Base-by-base conservation (phyloP, 2,797 vertebrate species). In the Pempheris klunzingeri region DNA sequence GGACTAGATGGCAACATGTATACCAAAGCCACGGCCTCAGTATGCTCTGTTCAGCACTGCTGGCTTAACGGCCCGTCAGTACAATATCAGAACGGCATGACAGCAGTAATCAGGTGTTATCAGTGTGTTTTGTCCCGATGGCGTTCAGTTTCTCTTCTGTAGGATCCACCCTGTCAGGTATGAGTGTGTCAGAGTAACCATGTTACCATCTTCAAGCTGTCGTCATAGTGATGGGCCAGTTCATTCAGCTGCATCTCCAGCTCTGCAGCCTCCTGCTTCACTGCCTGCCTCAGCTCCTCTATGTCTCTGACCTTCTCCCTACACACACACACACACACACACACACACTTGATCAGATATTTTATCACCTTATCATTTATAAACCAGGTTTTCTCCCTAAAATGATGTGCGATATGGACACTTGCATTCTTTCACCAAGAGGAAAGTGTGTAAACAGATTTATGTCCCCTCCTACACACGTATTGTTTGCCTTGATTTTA, bases 161-260 rank as follows among this genome's bases (percentile, higher is more conserved):
- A 17, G 5, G 13, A 3, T 11, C 26, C 17, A 24, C 18, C 44
- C 36, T 30, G 26, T 34, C 20, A 64, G 2, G 11, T 26, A 13
- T 52, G 26, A 22, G 2, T 53, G 22, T 20, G 52, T 74, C 32
- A 36, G 26, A 57, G 11, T 13, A 15, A 36, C 32, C 54, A 3
- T 18, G 10, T 64, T 89, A 95, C 95, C 92, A 75, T 87, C 85
- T 91, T 92, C 41, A 95, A 74, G 74, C 85, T 90, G 47, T 91
- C 87, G 2, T 94, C 92, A 44, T 92, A 92, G 74, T 93, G 83
- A 66, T 92, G 81, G 9, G 83, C 87, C 26, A 94, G 83, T 34
- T 94, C 92, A 11, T 79, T 85, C 30, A 95, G 24, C 79, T 94
- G 94, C 75, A 77, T 79, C 83, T 94, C 91, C 58, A 95, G 87